These are phyloP conservation scores for Aptenodytes patagonicus DNA, from an alignment of 2,113 vertebrate species.

Conservation along the genomic window DNA sequence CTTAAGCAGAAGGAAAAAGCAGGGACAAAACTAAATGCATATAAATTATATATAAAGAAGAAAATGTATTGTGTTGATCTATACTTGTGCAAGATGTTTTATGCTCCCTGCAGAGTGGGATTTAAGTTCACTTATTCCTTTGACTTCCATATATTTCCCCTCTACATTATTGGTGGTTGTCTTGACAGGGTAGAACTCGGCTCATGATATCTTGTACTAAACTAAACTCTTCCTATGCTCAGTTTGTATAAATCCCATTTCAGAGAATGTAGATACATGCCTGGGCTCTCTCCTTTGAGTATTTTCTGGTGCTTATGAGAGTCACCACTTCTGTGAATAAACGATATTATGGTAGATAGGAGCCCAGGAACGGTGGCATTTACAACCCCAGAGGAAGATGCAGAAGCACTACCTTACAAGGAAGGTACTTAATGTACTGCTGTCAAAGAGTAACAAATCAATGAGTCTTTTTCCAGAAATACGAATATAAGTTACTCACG, in stretches of 20 bases:
- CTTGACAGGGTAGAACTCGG: not conserved
- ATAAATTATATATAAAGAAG: not conserved
- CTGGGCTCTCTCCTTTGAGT: not conserved
- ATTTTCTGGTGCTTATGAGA: not conserved
- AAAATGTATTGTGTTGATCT: not conserved
- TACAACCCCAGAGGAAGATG: not conserved
- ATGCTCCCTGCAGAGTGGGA: not conserved
- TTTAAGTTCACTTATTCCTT: not conserved
- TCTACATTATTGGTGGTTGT: not conserved
- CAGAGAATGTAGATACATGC: not conserved
- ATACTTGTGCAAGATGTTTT: not conserved
- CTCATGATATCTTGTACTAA: not conserved
- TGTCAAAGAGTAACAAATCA: not conserved
- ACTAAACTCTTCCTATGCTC: not conserved
- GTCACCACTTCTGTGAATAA: not conserved
- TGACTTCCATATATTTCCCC: not conserved
- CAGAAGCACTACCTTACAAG: not conserved
- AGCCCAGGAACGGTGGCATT: not conserved
- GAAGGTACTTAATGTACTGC: not conserved
- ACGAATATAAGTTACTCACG: not conserved
- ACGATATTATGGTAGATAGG: not conserved
- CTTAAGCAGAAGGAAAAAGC: not conserved
- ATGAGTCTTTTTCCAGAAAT: not conserved
- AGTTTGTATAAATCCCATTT: not conserved
- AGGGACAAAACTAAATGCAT: not conserved